These are phyloP conservation scores for Metopolophium dirhodum DNA, from an alignment of 1,140 invertebrate species.

Conservation along the genomic window DNA sequence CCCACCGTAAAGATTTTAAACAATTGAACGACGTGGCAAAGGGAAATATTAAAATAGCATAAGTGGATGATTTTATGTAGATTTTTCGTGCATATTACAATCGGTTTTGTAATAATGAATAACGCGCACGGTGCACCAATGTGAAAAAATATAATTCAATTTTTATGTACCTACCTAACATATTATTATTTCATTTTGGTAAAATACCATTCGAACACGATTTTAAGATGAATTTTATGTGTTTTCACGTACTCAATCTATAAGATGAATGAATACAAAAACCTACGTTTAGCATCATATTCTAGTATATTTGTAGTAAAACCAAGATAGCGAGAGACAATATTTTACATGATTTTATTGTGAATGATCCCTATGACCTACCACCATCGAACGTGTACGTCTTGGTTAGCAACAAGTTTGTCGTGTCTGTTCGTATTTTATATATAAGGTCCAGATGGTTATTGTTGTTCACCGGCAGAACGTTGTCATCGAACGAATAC, in stretches of 20 bases:
- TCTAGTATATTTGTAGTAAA: background rate
- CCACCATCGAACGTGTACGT: background rate
- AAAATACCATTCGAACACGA: background rate
- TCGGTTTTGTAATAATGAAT: background rate
- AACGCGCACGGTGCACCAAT: background rate
- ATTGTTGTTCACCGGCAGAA: background rate
- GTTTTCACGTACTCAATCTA: background rate
- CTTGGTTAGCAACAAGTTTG: conserved; percentile 3
- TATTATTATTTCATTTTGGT: background rate
- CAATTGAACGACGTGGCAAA: background rate
- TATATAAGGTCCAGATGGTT: background rate
- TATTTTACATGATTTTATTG: background rate
- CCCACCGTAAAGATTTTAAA: background rate
- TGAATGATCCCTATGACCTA: background rate
- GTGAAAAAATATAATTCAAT: too few relatives aligned
- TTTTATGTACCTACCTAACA: background rate
- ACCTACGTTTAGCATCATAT: background rate
- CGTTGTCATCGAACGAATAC: background rate
- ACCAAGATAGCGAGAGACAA: background rate
- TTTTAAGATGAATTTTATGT: background rate
- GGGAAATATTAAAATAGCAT: background rate
- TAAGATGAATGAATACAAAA: background rate
- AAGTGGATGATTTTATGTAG: background rate
- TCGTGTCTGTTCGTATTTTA: background rate
- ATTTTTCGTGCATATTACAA: background rate